Evolutionary conservation across 2,888 invertebrate species (phyloP).

Genomic region (Drosophila nr. medialis): DNA sequence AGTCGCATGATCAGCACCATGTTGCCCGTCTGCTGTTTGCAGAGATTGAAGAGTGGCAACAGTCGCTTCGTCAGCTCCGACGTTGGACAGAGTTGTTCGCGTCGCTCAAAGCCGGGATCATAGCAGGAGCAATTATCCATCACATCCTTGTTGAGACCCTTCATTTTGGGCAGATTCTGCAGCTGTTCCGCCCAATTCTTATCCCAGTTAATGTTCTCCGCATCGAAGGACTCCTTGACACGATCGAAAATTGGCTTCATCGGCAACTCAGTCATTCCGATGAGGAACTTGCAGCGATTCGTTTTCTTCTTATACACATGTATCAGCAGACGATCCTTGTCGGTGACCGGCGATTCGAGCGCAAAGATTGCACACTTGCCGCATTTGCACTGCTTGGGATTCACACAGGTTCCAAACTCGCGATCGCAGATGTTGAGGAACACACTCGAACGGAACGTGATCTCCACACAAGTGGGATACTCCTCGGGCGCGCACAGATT

Average conservation of each 20-base stretch:
- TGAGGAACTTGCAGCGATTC: conserved; percentile 83
- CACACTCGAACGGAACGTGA: conserved; percentile 82
- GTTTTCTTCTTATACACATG: conserved; percentile 83
- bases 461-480: conserved; percentile 83
- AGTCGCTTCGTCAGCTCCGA: conserved; percentile 81
- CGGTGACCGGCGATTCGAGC: conserved; percentile 77
- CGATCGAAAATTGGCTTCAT: conserved; percentile 82
- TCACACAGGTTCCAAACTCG: conserved; percentile 80
- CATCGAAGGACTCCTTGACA: conserved; percentile 77
- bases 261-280: conserved; percentile 81
- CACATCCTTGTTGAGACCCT: conserved; percentile 48
- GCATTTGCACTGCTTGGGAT: conserved; percentile 69
- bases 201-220: conserved; percentile 79
- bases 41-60: conserved; percentile 81
- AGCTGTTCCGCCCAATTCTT: conserved; percentile 50
- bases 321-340: conserved; percentile 79
- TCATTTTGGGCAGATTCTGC: conserved; percentile 61
- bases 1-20: conserved; percentile 82
- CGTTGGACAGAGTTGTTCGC: conserved; percentile 80
- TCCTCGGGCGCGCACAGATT: conserved; percentile 84
- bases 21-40: conserved; percentile 82
- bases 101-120: conserved; percentile 57
- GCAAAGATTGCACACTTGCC: conserved; percentile 83
- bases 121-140: conserved; percentile 76
- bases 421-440: conserved; percentile 82